These are phyloP conservation scores for Zosterops borbonicus DNA, from an alignment of 2,113 vertebrate species.

Conservation along the genomic window DNA sequence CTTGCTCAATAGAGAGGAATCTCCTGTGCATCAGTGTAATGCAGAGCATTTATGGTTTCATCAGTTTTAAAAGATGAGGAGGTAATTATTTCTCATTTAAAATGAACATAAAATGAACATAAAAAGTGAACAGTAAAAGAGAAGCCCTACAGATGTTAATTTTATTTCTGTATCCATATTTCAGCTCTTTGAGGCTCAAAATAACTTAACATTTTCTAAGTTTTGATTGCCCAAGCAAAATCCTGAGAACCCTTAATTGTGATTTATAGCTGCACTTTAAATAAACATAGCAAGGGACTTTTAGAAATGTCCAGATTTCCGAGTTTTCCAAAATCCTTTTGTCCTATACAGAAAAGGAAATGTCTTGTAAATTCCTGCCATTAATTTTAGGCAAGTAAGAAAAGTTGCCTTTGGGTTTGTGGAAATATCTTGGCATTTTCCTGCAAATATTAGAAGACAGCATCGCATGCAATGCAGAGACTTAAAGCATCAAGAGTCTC, in stretches of 20 bases:
- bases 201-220: background rate
- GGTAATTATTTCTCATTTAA: background rate
- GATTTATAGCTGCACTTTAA: background rate
- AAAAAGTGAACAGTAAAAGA: background rate
- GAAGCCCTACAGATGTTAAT: background rate
- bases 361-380: background rate
- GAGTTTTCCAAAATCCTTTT: background rate
- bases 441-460: background rate
- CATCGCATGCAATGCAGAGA: background rate
- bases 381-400: background rate
- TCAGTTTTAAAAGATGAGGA: background rate
- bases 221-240: background rate
- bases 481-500: background rate
- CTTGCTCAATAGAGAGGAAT: accelerated
- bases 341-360: background rate
- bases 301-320: background rate
- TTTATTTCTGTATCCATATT: background rate
- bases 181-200: background rate
- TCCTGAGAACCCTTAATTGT: background rate
- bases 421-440: background rate
- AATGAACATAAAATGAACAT: background rate
- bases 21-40: background rate
- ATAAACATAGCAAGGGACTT: background rate
- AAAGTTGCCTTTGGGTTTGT: background rate
- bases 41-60: background rate